phyloP scores from a whole-genome alignment of 2,113 vertebrate genomes.

The Lagopus leucura region DNA sequence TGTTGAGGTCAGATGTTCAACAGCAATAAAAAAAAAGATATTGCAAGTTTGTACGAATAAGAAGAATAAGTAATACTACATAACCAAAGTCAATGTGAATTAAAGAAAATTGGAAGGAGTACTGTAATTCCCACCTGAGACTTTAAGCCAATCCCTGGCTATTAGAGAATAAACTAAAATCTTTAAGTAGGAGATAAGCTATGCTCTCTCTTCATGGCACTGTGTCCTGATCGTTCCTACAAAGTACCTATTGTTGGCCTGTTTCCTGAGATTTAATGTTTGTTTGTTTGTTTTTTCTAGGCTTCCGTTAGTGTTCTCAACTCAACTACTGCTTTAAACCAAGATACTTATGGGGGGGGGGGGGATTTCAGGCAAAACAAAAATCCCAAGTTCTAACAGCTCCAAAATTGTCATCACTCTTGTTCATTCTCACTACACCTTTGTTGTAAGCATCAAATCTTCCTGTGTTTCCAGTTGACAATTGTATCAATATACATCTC shows the following conservation, averaged over 20 bases:
- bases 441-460: not conserved
- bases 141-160: not conserved
- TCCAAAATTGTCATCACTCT: not conserved
- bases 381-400: accelerated
- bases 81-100: not conserved
- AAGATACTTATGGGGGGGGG: not conserved
- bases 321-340: not conserved
- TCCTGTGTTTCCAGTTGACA: not conserved
- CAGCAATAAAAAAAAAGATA: not conserved
- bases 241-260: not conserved
- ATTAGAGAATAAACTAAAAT: not conserved
- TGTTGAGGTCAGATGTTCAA: not conserved
- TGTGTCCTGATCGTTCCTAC: not conserved
- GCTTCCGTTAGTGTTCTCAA: not conserved
- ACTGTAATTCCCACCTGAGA: not conserved
- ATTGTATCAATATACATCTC: accelerated
- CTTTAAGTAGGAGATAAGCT: not conserved
- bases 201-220: not conserved
- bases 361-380: not conserved
- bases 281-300: not conserved
- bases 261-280: not conserved
- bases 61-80: not conserved
- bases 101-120: not conserved
- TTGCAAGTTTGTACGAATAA: not conserved
- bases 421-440: not conserved